phyloP scores from a whole-genome alignment of 2,113 vertebrate genomes.

The Periophthalmus modestus region DNA sequence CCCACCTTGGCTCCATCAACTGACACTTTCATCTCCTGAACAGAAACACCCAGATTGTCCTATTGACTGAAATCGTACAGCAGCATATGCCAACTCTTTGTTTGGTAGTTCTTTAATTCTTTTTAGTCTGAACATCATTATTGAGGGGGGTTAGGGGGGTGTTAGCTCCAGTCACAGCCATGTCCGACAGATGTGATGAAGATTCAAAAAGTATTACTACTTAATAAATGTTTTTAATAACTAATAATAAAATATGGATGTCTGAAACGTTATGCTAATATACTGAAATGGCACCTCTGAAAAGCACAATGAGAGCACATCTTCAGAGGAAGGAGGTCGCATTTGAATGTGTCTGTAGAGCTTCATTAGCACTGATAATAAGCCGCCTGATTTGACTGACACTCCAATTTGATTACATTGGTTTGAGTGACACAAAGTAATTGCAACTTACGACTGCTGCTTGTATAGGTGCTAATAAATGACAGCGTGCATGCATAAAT shows the following conservation, averaged over 20 bases:
- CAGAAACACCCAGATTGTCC: slow-evolving; percentile 1
- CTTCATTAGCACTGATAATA: slow-evolving; percentile 53
- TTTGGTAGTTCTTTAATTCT: neutral
- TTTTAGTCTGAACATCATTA: neutral
- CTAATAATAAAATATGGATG: slow-evolving; percentile 9
- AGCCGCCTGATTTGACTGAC: slow-evolving; percentile 52
- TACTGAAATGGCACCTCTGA: slow-evolving; percentile 8
- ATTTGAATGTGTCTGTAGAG: slow-evolving; percentile 34
- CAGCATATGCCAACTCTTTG: neutral
- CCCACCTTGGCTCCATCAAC: slow-evolving; percentile 56
- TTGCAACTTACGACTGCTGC: slow-evolving; percentile 38
- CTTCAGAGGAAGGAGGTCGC: slow-evolving; percentile 18
- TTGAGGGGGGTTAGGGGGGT: neutral
- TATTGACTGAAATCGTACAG: neutral
- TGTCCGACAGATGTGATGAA: neutral
- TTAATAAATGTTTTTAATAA: slow-evolving; percentile 6
- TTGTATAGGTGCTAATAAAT: slow-evolving; percentile 48
- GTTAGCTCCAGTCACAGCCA: neutral
- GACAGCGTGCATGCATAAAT: slow-evolving; percentile 41
- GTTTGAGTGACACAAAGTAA: slow-evolving; percentile 54
- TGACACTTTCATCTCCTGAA: slow-evolving; percentile 18
- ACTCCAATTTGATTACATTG: slow-evolving; percentile 53
- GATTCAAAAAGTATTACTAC: neutral
- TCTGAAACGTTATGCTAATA: slow-evolving; percentile 13
- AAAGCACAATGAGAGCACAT: slow-evolving; percentile 24